Evolutionary conservation across 2,888 invertebrate genomes (phyloP).

Genomic region (Lottia gigantea): DNA sequence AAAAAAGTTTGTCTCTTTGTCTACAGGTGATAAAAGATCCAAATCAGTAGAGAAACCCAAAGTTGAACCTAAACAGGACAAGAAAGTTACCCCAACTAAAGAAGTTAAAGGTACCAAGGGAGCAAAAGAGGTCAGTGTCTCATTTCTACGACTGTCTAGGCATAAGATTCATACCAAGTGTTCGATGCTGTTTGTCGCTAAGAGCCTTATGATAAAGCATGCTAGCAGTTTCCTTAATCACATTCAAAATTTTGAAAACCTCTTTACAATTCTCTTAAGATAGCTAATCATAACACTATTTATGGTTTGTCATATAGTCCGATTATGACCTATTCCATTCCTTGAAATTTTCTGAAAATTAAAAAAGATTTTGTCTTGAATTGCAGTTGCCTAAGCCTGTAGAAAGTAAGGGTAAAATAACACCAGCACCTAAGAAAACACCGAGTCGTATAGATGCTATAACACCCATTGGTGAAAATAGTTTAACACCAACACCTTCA

Average conservation of each 20-base stretch:
- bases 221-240: no score
- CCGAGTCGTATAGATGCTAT: slow-evolving; percentile 36
- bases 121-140: slow-evolving; percentile 33
- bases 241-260: no score
- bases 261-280: no score
- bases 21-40: slow-evolving; percentile 34
- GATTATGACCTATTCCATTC: no score
- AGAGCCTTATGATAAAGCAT: no score
- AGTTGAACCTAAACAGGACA: slow-evolving; percentile 31
- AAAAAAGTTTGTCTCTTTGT: not conserved
- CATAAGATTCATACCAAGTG: no score
- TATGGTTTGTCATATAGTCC: no score
- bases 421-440: slow-evolving; percentile 24
- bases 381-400: slow-evolving; percentile 23
- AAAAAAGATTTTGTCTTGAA: not conserved
- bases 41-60: slow-evolving; percentile 33
- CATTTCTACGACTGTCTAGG: no score
- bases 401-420: slow-evolving; percentile 24
- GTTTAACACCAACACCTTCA: slow-evolving; percentile 26
- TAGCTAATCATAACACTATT: no score
- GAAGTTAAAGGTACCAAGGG: slow-evolving; percentile 37
- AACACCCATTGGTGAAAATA: slow-evolving; percentile 32
- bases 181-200: no score
- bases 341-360: no score
- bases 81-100: slow-evolving; percentile 36